phyloP scores from a whole-genome alignment of 2,888 invertebrate genomes.

The Napeogenes sylphis region DNA sequence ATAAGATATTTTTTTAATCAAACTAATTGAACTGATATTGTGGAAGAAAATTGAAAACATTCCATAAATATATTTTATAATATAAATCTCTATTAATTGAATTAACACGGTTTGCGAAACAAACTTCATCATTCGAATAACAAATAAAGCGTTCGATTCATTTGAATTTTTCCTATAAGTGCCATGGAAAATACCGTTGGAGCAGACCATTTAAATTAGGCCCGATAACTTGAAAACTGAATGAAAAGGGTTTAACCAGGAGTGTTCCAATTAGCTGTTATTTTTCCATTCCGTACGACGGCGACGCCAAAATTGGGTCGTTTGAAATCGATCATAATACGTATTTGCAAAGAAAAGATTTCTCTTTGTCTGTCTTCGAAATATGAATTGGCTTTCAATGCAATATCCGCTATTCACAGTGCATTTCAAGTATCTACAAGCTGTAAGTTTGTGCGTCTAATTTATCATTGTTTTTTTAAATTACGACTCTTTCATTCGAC shows the following conservation, averaged over 20 bases:
- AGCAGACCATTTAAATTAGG: slow-evolving; percentile 75
- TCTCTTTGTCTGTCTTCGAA: slow-evolving; percentile 12
- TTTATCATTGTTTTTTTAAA: too few species aligned
- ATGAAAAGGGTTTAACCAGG: slow-evolving; percentile 71
- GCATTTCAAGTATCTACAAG: too few species aligned
- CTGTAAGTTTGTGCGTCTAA: too few species aligned
- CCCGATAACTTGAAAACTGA: slow-evolving; percentile 70
- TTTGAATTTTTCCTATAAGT: slow-evolving; percentile 54
- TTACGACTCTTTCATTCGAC: too few species aligned
- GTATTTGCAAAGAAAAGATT: slow-evolving; percentile 31
- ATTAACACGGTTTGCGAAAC: slow-evolving; percentile 15
- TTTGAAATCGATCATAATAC: slow-evolving; percentile 45
- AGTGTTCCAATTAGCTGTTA: slow-evolving; percentile 76
- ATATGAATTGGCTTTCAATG: background rate
- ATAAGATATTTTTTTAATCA: background rate
- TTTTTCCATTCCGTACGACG: slow-evolving; percentile 67
- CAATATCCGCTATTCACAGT: background rate
- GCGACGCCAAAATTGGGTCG: slow-evolving; percentile 59
- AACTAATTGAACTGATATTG: background rate
- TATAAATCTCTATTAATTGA: background rate
- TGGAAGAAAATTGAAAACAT: background rate
- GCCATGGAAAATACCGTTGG: slow-evolving; percentile 56
- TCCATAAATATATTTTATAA: background rate
- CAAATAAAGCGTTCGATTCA: slow-evolving; percentile 42
- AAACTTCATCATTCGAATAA: slow-evolving; percentile 33